Evolutionary conservation across 2,113 vertebrate species (phyloP).

Genomic region (Microtus richardsoni): DNA sequence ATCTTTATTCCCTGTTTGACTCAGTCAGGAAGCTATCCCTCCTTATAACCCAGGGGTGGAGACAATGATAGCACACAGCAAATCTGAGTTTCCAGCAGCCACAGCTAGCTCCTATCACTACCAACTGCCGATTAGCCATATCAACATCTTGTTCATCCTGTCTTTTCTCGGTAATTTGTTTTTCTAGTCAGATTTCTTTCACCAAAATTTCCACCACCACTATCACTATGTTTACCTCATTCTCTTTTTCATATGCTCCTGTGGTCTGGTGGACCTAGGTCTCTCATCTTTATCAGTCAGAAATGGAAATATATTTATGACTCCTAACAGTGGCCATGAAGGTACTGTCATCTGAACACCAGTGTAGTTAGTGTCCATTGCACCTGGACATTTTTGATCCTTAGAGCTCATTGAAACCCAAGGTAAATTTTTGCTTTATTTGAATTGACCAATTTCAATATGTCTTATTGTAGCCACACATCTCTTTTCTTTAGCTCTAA

Average conservation of each 20-base stretch:
- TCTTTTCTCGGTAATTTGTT: not conserved
- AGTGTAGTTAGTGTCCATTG: not conserved
- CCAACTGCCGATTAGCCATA: not conserved
- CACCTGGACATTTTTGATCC: conserved; percentile 26
- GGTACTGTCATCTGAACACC: conserved; percentile 29
- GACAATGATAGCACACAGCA: not conserved
- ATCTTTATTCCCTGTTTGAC: not conserved
- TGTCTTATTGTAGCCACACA: not conserved
- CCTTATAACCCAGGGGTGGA: not conserved
- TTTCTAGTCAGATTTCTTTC: not conserved
- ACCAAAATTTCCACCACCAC: not conserved
- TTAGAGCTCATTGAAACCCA: conserved; percentile 48
- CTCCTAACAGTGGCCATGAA: conserved; percentile 6
- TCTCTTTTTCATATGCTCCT: not conserved
- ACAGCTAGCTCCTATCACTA: not conserved
- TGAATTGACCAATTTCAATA: not conserved
- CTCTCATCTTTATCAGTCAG: not conserved
- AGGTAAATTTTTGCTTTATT: conserved; percentile 19
- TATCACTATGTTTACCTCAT: not conserved
- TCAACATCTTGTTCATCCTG: not conserved
- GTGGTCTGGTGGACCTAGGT: not conserved
- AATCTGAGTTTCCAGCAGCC: not conserved
- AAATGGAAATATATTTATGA: conserved; percentile 2
- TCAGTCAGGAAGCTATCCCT: not conserved
- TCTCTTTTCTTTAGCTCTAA: not conserved